Evolutionary conservation across 30 jellyfish, hydroid and myxozoan genomes (phyloP).

Genomic region (Hydractinia echinata): DNA sequence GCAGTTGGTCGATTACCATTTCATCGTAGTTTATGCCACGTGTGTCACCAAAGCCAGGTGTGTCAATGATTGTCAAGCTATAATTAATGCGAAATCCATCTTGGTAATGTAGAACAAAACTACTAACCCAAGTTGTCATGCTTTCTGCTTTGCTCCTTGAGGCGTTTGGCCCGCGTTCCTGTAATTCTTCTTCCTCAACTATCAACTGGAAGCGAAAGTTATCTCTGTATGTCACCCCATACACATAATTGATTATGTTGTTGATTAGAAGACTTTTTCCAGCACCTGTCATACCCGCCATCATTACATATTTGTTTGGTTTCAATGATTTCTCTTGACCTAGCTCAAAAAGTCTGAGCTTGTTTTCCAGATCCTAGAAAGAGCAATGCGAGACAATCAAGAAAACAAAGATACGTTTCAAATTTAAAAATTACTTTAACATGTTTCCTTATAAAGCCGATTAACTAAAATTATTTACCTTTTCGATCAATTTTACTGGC

Average conservation of each 20-base stretch:
- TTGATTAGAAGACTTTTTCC: slow-evolving; percentile 3
- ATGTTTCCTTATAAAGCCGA: too few species aligned
- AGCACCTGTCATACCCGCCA: slow-evolving; percentile 19
- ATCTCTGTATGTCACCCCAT: neutral
- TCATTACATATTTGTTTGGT: neutral
- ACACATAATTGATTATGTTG: slow-evolving; percentile 11
- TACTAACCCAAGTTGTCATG: slow-evolving; percentile 15
- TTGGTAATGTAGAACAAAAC: slow-evolving; percentile 11
- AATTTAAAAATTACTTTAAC: too few species aligned
- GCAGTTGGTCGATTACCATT: neutral
- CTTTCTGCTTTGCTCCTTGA: slow-evolving; percentile 12
- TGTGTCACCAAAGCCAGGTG: slow-evolving; percentile 20
- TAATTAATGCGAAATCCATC: slow-evolving; percentile 2
- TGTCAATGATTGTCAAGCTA: slow-evolving; percentile 7
- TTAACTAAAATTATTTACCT: neutral
- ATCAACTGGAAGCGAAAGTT: slow-evolving; percentile 3
- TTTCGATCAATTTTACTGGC: neutral
- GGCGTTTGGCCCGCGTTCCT: neutral
- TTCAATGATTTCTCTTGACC: neutral
- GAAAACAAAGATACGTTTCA: too few species aligned
- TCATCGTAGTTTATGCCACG: slow-evolving; percentile 9
- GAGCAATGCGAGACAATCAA: neutral
- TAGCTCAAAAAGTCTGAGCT: slow-evolving; percentile 6
- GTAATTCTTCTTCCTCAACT: slow-evolving; percentile 10
- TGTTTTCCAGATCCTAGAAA: neutral